These are phyloP conservation scores for Rousettus leschenaultii DNA, from an alignment of 2,113 vertebrate genomes.

Conservation along the genomic window DNA sequence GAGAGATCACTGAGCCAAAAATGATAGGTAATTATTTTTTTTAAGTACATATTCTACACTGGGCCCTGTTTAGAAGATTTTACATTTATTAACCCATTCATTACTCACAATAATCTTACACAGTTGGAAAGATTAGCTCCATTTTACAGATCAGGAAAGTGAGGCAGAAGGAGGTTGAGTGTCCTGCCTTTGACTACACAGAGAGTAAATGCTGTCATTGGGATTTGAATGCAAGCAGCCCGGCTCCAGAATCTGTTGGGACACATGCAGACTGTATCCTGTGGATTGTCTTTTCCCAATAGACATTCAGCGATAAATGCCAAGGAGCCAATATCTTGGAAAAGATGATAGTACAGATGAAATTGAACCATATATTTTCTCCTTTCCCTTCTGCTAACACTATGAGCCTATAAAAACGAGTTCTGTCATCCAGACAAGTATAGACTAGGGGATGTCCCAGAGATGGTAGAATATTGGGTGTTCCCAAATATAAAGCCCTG, in stretches of 20 bases:
- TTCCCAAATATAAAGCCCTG: not conserved
- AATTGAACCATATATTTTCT: not conserved
- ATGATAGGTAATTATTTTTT: not conserved
- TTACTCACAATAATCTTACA: not conserved
- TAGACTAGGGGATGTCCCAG: not conserved
- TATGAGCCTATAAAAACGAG: rapidly evolving
- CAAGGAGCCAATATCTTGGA: not conserved
- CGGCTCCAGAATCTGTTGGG: not conserved
- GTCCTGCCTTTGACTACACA: not conserved
- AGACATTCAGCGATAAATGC: rapidly evolving
- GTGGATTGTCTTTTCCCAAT: not conserved
- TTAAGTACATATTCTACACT: not conserved
- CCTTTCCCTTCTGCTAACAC: not conserved
- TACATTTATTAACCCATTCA: too few species aligned
- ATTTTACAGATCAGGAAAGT: not conserved
- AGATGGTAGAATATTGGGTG: not conserved
- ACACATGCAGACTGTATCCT: not conserved
- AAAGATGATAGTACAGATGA: not conserved
- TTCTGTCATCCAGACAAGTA: not conserved
- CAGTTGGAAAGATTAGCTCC: not conserved
- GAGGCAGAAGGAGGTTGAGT: not conserved
- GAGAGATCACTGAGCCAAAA: not conserved
- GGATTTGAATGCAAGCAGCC: too few species aligned
- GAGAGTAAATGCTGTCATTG: rapidly evolving
- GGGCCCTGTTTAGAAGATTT: not conserved